Percentiles rank a stretch among this genome's conserved stretches.
phyloP scores from a whole-genome alignment of 1,140 invertebrate species.

The Gryon sp. region DNA sequence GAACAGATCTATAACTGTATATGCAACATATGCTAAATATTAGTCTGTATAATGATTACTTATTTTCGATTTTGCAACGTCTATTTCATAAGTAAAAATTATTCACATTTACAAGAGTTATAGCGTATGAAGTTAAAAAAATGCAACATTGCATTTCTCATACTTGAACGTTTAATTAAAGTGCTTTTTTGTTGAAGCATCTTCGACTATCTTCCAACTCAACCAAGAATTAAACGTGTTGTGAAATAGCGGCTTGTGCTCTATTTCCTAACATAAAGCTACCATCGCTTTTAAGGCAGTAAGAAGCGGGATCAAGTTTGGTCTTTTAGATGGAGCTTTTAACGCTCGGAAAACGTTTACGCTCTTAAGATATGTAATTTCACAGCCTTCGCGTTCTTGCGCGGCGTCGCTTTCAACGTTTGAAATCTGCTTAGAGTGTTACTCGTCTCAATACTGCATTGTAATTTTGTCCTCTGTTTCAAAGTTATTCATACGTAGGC shows the following conservation, averaged over 20 bases:
- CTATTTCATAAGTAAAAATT: background rate
- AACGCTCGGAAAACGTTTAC: slow-evolving; percentile 50
- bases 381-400: slow-evolving; percentile 40
- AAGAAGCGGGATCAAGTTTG: slow-evolving; percentile 44
- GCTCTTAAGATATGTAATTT: slow-evolving; percentile 66
- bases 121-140: background rate
- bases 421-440: slow-evolving; percentile 53
- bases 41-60: slow-evolving; percentile 42
- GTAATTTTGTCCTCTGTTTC: slow-evolving; percentile 19
- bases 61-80: slow-evolving; percentile 53
- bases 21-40: no score
- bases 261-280: slow-evolving; percentile 33
- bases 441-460: slow-evolving; percentile 39
- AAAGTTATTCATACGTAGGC: slow-evolving; percentile 1
- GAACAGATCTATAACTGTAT: no score
- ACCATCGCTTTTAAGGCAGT: slow-evolving; percentile 12
- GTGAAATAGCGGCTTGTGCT: slow-evolving; percentile 20
- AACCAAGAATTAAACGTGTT: slow-evolving; percentile 36
- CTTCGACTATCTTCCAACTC: slow-evolving; percentile 10
- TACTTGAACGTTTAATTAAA: slow-evolving; percentile 14
- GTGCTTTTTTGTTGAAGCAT: background rate
- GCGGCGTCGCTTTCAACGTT: slow-evolving; percentile 28
- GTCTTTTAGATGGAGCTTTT: slow-evolving; percentile 52
- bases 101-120: background rate
- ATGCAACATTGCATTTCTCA: background rate